Evolutionary conservation across 2,888 invertebrate species (phyloP), one percentile per base, ranked within the genome.

Genomic region (Stenoptilia bipunctidactyla): DNA sequence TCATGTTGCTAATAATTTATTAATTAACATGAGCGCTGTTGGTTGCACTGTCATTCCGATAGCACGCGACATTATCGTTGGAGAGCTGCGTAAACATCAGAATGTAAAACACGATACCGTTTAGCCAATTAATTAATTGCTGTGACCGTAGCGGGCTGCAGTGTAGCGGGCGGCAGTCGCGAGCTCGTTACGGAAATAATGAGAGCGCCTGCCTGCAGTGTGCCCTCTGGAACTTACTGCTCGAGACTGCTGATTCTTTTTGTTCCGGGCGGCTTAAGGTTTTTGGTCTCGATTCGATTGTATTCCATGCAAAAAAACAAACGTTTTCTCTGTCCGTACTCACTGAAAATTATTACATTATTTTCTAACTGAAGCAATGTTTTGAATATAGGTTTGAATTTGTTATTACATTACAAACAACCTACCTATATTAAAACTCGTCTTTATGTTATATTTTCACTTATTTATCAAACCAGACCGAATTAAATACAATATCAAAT

Each of bases 111-210:
- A 75, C 68, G 73, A 74, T 77, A 75, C 61, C 75, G 77, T 80
- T 82, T 82, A 80, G 79, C 69, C 66, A 63, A 75, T 73, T 82
- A 80, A 82, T 82, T 82, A 82, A 82, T 83, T 82, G 70, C 61
- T 60, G 65, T 66, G 67, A 68, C 71, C 66, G 70, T 20, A 20
- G 20, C 66, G 67, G 68, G 56, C 57, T 59, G 61, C 59, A 37
- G 40, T 40, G 36, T 40, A 25, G 45, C 48, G 49, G 43, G 49
- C 52, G 61, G 54, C 58, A 58, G 70, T 69, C 71, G 74, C 66
- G 58, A 64, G 66, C 72, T 79, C 67, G 80, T 80, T 79, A 76
- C 62, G 69, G 64, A 71, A 77, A 74, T 79, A 80, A 82, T 77
- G 71, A 75, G 65, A 66, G 63, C 71, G 66, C 20, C 20, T 20